A percentile compares a stretch with the other conserved stretches of the same genome.
Conservation (phyloP, 2,888 invertebrate genomes). For the Hirtodrosophila confusa region DNA sequence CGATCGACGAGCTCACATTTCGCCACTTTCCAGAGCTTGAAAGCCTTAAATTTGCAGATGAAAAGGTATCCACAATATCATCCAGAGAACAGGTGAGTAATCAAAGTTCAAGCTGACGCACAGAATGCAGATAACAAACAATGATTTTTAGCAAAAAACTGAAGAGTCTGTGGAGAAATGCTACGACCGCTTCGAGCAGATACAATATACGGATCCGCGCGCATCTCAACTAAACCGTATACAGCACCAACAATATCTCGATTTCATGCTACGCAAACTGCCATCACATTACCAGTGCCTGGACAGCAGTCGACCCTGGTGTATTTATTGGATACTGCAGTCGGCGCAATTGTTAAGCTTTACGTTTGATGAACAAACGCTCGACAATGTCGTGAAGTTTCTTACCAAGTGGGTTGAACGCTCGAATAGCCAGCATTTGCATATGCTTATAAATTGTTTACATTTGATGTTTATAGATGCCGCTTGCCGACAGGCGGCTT, state of each 20-base stretch:
- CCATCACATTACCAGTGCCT: constrained; percentile 91
- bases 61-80: constrained; percentile 86
- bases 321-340: constrained; percentile 98
- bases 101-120: background rate
- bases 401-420: constrained; percentile 85
- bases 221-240: constrained; percentile 87
- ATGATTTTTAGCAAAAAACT: constrained; percentile 85
- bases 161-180: constrained; percentile 86
- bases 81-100: constrained; percentile 86
- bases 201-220: constrained; percentile 85
- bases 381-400: constrained; percentile 86
- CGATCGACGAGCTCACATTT: constrained; percentile 66
- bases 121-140: constrained; percentile 3
- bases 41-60: constrained; percentile 86
- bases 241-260: constrained; percentile 88
- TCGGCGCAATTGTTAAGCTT: constrained; percentile 91
- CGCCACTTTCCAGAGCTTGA: constrained; percentile 79
- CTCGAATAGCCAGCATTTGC: background rate
- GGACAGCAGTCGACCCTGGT: constrained; percentile 98
- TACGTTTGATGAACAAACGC: constrained; percentile 86
- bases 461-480: constrained; percentile 63
- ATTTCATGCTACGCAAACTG: constrained; percentile 88
- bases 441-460: too few species aligned
- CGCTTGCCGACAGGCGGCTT: constrained; percentile 90
- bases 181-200: constrained; percentile 85